phyloP scores from a whole-genome alignment of 2,113 vertebrate species.

The Eptesicus fuscus region DNA sequence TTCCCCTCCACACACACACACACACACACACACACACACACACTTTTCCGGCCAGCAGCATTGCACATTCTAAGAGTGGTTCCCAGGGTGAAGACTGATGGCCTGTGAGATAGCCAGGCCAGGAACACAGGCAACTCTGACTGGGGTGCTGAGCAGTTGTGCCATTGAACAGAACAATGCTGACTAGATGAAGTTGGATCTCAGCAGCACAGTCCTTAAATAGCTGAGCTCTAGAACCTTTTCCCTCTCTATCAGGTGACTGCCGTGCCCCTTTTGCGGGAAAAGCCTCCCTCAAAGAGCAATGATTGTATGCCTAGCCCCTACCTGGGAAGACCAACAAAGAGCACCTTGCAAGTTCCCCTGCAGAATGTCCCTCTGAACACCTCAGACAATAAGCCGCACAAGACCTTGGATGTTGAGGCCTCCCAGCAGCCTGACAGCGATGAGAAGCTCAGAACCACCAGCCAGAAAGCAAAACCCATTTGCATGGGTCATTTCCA shows the following conservation, averaged over 20 bases:
- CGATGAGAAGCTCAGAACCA: not conserved
- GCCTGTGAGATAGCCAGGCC: not conserved
- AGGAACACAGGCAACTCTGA: not conserved
- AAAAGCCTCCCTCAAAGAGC: not conserved
- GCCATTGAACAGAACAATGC: not conserved
- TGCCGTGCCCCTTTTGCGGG: not conserved
- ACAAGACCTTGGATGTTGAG: not conserved
- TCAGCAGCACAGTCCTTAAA: not conserved
- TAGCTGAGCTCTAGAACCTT: not conserved
- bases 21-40: not conserved
- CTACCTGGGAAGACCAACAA: constrained; percentile 51
- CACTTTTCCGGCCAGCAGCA: not conserved
- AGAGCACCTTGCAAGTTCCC: constrained; percentile 81
- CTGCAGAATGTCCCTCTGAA: constrained; percentile 68
- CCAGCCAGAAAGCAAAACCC: constrained; percentile 47
- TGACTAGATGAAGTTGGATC: not conserved
- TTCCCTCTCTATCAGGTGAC: constrained; percentile 49
- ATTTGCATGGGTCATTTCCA: constrained; percentile 76
- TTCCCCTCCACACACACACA: rapidly evolving
- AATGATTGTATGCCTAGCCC: not conserved
- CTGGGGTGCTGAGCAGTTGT: not conserved
- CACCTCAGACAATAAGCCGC: constrained; percentile 62
- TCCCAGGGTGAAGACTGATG: not conserved
- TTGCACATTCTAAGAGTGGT: not conserved
- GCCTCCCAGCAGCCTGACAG: not conserved